Evolutionary conservation across 2,113 vertebrate genomes (phyloP).

Genomic region (Otus sunia): DNA sequence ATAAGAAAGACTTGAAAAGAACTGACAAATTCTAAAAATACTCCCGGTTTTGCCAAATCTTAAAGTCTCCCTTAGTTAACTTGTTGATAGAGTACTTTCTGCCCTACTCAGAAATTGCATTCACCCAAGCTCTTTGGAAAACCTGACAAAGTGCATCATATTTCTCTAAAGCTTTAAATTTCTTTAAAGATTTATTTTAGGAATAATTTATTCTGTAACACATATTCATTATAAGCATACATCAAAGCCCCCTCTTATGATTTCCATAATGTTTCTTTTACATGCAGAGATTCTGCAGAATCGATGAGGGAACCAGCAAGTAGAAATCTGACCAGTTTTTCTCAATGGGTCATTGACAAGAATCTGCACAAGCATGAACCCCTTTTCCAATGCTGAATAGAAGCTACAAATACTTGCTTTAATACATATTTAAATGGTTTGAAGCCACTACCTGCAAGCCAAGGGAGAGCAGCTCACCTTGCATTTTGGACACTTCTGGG

Average conservation of each 20-base stretch:
- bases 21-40: not conserved
- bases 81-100: not conserved
- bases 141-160: not conserved
- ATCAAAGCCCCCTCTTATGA: rapidly evolving
- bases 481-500: constrained; percentile 97
- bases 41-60: not conserved
- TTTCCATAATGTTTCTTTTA: not conserved
- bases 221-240: not conserved
- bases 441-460: not conserved
- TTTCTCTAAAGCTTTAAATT: not conserved
- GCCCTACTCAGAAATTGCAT: not conserved
- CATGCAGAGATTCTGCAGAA: not conserved
- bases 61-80: not conserved
- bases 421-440: not conserved
- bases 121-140: not conserved
- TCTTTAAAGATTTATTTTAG: not conserved
- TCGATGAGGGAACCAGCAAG: not conserved
- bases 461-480: constrained; percentile 79
- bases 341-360: not conserved
- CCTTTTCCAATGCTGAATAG: not conserved
- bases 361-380: not conserved
- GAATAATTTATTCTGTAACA: not conserved
- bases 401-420: not conserved
- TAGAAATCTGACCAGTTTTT: not conserved
- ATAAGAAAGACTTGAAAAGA: not conserved